Evolutionary conservation across 2,888 invertebrate species (phyloP).

Genomic region (Scelioninae gen. 1): DNA sequence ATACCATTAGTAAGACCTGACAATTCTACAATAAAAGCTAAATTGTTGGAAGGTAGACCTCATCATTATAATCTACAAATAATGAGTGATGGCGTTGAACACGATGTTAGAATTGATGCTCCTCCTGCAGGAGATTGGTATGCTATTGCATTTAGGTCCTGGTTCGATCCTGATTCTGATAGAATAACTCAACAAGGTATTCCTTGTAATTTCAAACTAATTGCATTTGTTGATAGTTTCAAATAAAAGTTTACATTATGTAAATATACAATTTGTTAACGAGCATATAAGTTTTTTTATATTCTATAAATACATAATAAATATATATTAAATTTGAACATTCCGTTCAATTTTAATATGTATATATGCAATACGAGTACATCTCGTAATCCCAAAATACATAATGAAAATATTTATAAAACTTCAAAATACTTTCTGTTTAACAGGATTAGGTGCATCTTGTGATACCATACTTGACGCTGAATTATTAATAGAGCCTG

Average conservation of each 20-base stretch:
- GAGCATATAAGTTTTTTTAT: too few species aligned
- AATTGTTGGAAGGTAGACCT: constrained; percentile 85
- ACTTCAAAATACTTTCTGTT: background rate
- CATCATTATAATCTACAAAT: constrained; percentile 87
- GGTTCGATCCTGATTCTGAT: constrained; percentile 89
- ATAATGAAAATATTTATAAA: too few species aligned
- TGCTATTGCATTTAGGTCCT: constrained; percentile 90
- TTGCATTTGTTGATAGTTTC: too few species aligned
- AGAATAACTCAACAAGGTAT: constrained; percentile 91
- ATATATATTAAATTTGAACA: too few species aligned
- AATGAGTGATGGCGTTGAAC: constrained; percentile 87
- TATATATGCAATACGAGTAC: too few species aligned
- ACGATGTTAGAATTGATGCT: constrained; percentile 87
- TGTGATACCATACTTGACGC: constrained; percentile 88
- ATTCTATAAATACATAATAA: too few species aligned
- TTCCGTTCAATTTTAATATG: too few species aligned
- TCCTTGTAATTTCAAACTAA: too few species aligned
- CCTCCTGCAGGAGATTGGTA: constrained; percentile 92
- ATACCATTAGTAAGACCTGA: constrained; percentile 93
- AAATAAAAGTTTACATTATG: too few species aligned
- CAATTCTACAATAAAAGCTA: constrained; percentile 90
- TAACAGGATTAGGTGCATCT: constrained; percentile 88
- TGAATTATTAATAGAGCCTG: constrained; percentile 87
- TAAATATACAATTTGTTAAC: too few species aligned
- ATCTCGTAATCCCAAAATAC: too few species aligned